Evolutionary conservation across 2,797 vertebrate genomes (phyloP).

Genomic region (Macropodus opercularis): DNA sequence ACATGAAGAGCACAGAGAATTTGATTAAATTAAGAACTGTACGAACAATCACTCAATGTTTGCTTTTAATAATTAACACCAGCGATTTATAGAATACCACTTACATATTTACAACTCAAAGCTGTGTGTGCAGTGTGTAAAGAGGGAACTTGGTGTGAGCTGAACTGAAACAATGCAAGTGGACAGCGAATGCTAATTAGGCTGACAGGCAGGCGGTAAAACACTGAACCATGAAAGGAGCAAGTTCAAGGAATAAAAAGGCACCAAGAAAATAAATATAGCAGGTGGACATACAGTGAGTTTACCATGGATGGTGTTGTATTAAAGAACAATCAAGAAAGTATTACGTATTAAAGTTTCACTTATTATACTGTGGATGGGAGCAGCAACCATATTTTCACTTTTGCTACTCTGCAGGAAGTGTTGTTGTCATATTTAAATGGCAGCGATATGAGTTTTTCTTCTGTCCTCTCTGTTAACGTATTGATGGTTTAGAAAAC

Average conservation of each 20-base stretch:
- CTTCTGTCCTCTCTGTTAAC: background rate
- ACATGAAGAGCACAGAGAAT: background rate
- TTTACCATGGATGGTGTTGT: background rate
- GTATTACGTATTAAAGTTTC: no score
- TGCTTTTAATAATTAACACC: background rate
- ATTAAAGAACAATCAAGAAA: no score
- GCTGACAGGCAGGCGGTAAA: slow-evolving; percentile 30
- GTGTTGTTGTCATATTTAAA: no score
- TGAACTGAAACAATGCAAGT: slow-evolving; percentile 37
- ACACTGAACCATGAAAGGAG: slow-evolving; percentile 37
- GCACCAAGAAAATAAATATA: slow-evolving; percentile 23
- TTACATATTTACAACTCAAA: background rate
- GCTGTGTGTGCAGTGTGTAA: slow-evolving; percentile 8
- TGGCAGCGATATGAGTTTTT: background rate
- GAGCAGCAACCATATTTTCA: no score
- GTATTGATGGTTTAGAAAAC: background rate
- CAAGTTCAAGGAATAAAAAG: slow-evolving; percentile 43
- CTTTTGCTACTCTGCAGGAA: background rate
- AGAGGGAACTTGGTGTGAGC: slow-evolving; percentile 12
- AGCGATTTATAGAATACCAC: background rate
- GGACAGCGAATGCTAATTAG: slow-evolving; percentile 49
- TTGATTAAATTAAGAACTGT: no score
- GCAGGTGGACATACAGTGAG: background rate
- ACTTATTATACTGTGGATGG: no score
- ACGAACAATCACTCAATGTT: background rate